A percentile compares a stretch with the other conserved stretches of the same genome.
These are phyloP conservation scores for Ceratothoa steindachneri DNA, from an alignment of 2,888 invertebrate genomes.

Conservation along the genomic window DNA sequence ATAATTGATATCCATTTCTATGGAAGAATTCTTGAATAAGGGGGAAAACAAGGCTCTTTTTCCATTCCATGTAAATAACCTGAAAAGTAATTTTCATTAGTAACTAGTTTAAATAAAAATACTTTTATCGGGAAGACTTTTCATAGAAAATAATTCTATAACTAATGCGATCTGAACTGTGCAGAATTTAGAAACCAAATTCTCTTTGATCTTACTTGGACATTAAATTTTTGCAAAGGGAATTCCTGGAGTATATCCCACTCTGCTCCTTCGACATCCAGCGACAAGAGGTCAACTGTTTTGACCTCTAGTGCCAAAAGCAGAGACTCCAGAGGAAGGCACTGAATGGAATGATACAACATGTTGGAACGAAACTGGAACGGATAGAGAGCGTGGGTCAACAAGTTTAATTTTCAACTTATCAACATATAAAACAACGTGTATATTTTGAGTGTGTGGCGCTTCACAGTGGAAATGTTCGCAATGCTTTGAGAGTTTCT, in stretches of 20 bases:
- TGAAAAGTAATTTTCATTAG: too few species aligned
- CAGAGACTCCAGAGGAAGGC: constrained; percentile 57
- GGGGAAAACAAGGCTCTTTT: background rate
- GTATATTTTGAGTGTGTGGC: too few species aligned
- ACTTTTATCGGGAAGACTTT: too few species aligned
- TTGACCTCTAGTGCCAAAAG: constrained; percentile 55
- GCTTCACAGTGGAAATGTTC: too few species aligned
- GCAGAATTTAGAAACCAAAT: too few species aligned
- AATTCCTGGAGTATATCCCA: constrained; percentile 57
- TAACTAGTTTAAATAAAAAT: too few species aligned
- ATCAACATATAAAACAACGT: too few species aligned
- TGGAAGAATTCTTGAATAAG: background rate
- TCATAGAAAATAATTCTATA: too few species aligned
- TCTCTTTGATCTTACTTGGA: constrained; percentile 53
- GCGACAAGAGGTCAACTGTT: constrained; percentile 57
- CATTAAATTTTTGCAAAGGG: constrained; percentile 56
- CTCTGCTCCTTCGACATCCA: constrained; percentile 59
- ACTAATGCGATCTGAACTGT: too few species aligned
- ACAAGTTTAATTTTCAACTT: too few species aligned
- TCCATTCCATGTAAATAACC: constrained; percentile 40
- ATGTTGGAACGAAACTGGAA: background rate
- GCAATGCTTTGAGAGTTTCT: too few species aligned
- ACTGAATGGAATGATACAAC: constrained; percentile 55
- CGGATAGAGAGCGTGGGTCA: too few species aligned
- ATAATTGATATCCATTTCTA: background rate